These are phyloP conservation scores for Tethea ocularis DNA, from an alignment of 2,888 invertebrate genomes.

Conservation along the genomic window DNA sequence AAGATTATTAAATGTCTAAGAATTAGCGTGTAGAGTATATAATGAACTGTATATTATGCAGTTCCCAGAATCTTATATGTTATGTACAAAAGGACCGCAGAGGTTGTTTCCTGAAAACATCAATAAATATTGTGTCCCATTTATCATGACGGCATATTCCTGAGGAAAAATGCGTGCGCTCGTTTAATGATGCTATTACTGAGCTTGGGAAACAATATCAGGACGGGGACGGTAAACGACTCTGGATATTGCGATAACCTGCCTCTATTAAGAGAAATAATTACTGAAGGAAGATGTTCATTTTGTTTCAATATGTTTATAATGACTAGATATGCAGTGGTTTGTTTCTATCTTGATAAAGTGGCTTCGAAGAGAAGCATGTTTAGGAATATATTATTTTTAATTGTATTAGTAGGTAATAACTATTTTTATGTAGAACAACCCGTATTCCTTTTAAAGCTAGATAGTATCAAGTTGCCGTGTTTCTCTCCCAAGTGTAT, in stretches of 20 bases:
- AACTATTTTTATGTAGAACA: too few species aligned
- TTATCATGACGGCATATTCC: conserved; percentile 45
- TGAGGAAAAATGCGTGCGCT: conserved; percentile 38
- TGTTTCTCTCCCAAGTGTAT: neutral
- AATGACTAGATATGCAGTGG: neutral
- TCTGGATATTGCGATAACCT: conserved; percentile 32
- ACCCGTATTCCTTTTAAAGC: too few species aligned
- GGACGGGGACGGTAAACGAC: conserved; percentile 24
- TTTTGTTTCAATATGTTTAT: neutral
- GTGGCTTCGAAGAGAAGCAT: neutral
- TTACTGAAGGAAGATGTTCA: neutral
- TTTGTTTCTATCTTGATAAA: neutral
- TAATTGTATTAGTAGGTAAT: too few species aligned
- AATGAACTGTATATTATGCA: neutral
- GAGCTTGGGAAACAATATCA: conserved; percentile 44
- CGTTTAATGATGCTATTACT: conserved; percentile 57
- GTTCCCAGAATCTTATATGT: neutral
- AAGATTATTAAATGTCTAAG: neutral
- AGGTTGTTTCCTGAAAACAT: conserved; percentile 33
- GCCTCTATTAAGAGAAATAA: conserved; percentile 13
- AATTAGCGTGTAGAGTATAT: too few species aligned
- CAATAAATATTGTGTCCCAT: conserved; percentile 46
- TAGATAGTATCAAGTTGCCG: neutral
- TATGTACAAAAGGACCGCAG: neutral
- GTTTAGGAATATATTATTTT: neutral